Base-by-base conservation (phyloP, 2,797 vertebrate genomes). In the Myiotriccus ornatus region DNA sequence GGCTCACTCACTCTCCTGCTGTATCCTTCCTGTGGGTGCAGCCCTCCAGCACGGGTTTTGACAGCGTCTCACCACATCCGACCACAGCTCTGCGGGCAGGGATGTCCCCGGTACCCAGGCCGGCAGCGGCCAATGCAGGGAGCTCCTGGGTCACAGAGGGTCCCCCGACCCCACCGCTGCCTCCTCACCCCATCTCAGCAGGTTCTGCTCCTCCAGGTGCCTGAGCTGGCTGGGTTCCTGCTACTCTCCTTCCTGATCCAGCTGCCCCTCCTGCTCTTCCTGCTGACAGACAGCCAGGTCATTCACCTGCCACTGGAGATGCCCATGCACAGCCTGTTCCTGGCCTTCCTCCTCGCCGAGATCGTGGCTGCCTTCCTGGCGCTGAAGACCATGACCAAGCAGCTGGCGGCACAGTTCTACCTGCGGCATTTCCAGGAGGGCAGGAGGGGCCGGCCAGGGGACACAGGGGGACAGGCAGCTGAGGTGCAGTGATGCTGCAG, bases 261-360 rank as follows among this genome's bases (percentile, higher is more conserved):
- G 97, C 97, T 98, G 85, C 99, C 99, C 0, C 95, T 99, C 43
- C 92, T 99, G 86, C 98, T 99, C n/a, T 99, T 99, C 96, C 98
- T 99, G 93, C 95, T 99, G 95, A 98, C 75, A 0, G 99, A 99
- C 69, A 94, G 98, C 78, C 97, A 96, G 24, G 90, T 97, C 71
- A 34, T 98, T 86, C 97, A 97, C 84, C 95, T 98, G 57, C 99
- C 98, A 0, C 97, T 99, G 89, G 99, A 99, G 97, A 90, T 96
- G 64, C 98, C 96, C 0, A 55, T 98, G 49, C 98, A 99, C 97
- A 95, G 95, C 59, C 41, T 98, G 52, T 97, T 98, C 93, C 97
- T 99, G 79, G 17, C 94, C 87, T 98, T 99, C 88, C 95, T 99
- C 17, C 43, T 98, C 3, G 74, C 93, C 0, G 98, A 99, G 97